A percentile compares a stretch with the other conserved stretches of the same genome.
Conservation (phyloP, 2,113 vertebrate genomes). For the Caranx melampygus region DNA sequence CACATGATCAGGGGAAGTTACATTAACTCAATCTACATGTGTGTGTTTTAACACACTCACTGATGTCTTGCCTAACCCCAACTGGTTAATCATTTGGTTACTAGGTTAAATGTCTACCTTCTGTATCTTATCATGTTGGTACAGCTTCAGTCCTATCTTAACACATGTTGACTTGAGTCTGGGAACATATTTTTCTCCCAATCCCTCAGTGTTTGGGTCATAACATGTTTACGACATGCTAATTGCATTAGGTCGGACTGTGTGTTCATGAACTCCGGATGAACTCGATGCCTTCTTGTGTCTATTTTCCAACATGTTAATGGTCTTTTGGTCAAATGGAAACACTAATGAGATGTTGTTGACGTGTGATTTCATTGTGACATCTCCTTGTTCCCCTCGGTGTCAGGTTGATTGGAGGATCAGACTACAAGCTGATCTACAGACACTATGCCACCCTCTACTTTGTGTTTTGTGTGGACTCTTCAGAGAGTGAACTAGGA, state of each 20-base stretch:
- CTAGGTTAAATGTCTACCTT: background rate
- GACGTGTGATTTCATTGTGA: background rate
- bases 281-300: background rate
- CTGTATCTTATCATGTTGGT: background rate
- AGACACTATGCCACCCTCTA: slow-evolving; percentile 98
- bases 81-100: background rate
- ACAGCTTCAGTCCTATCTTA: background rate
- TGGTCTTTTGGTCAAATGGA: background rate
- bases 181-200: slow-evolving; percentile 13
- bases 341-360: background rate
- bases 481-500: slow-evolving; percentile 98
- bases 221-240: background rate
- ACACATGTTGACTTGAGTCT: background rate
- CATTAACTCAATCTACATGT: background rate
- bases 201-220: background rate
- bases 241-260: background rate
- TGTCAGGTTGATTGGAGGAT: slow-evolving; percentile 96
- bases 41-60: background rate
- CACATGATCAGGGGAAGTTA: background rate
- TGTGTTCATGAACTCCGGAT: background rate
- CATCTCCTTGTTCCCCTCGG: slow-evolving; percentile 29
- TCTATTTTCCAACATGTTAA: background rate
- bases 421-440: slow-evolving; percentile 99
- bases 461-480: slow-evolving; percentile 99
- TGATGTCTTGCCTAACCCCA: slow-evolving; percentile 18